phyloP scores from a whole-genome alignment of 2,113 vertebrate species.

The Malurus melanocephalus region DNA sequence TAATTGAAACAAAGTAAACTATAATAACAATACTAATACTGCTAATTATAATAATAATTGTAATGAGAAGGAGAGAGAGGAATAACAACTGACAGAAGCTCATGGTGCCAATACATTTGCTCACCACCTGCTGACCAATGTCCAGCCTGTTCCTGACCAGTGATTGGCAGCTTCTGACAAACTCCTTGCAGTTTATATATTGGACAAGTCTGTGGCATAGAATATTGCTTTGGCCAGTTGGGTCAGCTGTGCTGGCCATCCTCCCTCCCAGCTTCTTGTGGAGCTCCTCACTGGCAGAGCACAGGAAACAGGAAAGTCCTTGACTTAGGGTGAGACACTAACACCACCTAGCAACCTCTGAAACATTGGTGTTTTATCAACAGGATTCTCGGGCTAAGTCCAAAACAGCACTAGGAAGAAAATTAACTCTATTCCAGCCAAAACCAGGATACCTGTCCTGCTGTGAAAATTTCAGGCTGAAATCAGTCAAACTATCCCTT shows the following conservation, averaged over 20 bases:
- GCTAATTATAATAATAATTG: neutral
- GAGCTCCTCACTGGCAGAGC: neutral
- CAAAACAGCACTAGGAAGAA: neutral
- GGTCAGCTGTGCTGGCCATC: neutral
- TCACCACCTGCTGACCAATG: neutral
- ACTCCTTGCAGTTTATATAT: neutral
- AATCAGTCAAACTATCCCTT: neutral
- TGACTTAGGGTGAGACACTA: accelerated
- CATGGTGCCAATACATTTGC: neutral
- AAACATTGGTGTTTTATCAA: neutral
- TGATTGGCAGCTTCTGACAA: neutral
- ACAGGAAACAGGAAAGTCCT: neutral
- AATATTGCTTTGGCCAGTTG: neutral
- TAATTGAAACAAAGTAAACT: neutral
- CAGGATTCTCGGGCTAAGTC: neutral
- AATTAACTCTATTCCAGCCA: neutral
- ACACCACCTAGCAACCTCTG: neutral
- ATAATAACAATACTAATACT: neutral
- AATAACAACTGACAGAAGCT: neutral
- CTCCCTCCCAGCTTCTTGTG: neutral
- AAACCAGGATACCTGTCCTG: neutral
- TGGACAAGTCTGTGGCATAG: neutral
- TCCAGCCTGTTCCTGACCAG: neutral
- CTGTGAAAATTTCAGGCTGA: neutral
- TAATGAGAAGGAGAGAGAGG: neutral